Conservation (phyloP, 2,113 vertebrate species). For the Psittacus erithacus region DNA sequence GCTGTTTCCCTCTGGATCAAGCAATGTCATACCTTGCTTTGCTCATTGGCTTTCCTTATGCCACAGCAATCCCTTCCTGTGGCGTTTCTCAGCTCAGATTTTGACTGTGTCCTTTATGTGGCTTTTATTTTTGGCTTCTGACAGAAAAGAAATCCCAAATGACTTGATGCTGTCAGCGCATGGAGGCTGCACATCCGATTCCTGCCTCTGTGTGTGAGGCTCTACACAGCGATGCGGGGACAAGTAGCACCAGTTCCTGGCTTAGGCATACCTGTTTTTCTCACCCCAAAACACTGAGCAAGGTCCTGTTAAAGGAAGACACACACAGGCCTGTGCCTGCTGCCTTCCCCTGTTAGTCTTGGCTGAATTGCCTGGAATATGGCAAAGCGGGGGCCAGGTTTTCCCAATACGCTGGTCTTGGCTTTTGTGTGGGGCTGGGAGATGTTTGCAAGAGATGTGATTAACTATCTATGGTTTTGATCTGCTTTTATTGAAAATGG, state of each 20-base stretch:
- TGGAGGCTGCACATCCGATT: not conserved
- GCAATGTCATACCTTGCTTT: accelerated
- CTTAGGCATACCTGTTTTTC: not conserved
- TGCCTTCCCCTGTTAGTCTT: not conserved
- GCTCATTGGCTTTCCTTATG: not conserved
- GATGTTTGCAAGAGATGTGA: not conserved
- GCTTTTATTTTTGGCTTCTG: not conserved
- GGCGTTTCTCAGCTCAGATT: not conserved
- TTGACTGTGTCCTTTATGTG: not conserved
- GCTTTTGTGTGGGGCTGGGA: not conserved
- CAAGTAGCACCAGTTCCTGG: accelerated
- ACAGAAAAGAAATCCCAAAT: no score
- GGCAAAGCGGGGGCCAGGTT: not conserved
- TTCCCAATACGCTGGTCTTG: accelerated
- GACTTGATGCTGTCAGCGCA: accelerated
- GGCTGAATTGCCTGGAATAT: not conserved
- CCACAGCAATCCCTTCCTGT: accelerated
- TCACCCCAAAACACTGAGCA: not conserved
- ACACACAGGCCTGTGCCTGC: not conserved
- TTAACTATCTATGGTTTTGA: not conserved
- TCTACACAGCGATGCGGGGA: accelerated
- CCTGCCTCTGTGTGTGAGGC: accelerated
- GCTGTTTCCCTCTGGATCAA: not conserved
- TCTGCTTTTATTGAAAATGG: not conserved
- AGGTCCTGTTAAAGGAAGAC: not conserved